phyloP scores from a whole-genome alignment of 2,113 vertebrate species.

The Nematolebias whitei region DNA sequence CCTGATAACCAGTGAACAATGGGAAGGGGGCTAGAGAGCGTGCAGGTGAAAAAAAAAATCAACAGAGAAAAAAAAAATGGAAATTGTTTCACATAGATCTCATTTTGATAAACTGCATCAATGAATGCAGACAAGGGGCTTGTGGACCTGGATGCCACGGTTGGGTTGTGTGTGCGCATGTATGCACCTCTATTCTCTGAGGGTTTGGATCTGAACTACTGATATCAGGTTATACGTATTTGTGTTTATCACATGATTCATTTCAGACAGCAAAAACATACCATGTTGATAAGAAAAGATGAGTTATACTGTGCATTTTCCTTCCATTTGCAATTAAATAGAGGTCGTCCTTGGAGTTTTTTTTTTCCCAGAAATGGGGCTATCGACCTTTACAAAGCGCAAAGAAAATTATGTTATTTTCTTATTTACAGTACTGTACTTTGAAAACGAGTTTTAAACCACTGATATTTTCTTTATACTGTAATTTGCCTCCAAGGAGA shows the following conservation, averaged over 20 bases:
- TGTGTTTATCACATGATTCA: conserved; percentile 38
- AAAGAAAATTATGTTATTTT: background rate
- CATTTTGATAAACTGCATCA: conserved; percentile 64
- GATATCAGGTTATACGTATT: conserved; percentile 18
- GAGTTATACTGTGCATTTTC: conserved; percentile 25
- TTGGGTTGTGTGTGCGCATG: background rate
- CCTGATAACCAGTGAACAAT: conserved; percentile 49
- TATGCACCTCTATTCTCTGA: background rate
- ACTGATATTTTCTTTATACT: background rate
- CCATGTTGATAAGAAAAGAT: conserved; percentile 28
- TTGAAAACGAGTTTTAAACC: background rate
- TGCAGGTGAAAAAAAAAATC: conserved; percentile 25
- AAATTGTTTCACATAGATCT: conserved; percentile 44
- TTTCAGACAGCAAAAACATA: conserved; percentile 23
- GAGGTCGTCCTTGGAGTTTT: conserved; percentile 8
- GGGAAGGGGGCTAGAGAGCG: background rate
- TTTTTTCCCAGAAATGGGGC: background rate
- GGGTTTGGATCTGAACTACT: conserved; percentile 11
- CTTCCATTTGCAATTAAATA: conserved; percentile 10
- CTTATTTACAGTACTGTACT: background rate
- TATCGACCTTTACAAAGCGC: background rate
- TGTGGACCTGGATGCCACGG: conserved; percentile 12
- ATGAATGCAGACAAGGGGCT: conserved; percentile 25
- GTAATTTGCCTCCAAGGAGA: too few species aligned
- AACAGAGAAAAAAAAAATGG: conserved; percentile 28